Conservation (phyloP, 1,140 invertebrate species). For the Eupristina koningsbergeri region DNA sequence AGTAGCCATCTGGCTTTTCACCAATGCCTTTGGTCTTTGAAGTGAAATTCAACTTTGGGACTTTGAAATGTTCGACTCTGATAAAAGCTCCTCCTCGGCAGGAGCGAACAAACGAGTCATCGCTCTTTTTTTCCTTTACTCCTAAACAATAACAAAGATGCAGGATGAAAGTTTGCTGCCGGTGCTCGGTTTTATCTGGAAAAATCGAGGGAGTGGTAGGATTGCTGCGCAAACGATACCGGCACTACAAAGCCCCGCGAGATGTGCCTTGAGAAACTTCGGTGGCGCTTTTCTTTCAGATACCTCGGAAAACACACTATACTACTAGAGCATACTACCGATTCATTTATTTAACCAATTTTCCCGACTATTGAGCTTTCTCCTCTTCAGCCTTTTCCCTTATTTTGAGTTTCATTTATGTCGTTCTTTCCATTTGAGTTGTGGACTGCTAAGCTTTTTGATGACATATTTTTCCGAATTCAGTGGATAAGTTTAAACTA, state of each 20-base stretch:
- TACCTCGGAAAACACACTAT: background rate
- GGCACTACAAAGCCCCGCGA: background rate
- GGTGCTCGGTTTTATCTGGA: background rate
- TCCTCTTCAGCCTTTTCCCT: too few species aligned
- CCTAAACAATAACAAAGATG: constrained; percentile 16
- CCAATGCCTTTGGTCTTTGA: background rate
- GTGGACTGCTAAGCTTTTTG: background rate
- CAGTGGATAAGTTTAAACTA: too few species aligned
- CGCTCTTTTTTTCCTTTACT: background rate
- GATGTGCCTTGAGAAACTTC: background rate
- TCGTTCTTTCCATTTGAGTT: background rate
- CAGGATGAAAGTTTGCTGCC: background rate
- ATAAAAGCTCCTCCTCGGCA: background rate
- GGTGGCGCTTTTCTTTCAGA: background rate
- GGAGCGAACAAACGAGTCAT: background rate
- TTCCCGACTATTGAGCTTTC: background rate
- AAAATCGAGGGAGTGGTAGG: background rate
- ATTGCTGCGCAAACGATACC: background rate
- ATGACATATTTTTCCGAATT: background rate
- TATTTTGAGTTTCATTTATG: background rate
- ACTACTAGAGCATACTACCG: too few species aligned
- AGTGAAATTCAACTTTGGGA: background rate
- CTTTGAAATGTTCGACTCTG: background rate
- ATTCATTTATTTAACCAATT: constrained; percentile 23
- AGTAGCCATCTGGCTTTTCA: background rate